Evolutionary conservation across 2,113 vertebrate genomes (phyloP).

Genomic region (Melanotaenia duboulayi): DNA sequence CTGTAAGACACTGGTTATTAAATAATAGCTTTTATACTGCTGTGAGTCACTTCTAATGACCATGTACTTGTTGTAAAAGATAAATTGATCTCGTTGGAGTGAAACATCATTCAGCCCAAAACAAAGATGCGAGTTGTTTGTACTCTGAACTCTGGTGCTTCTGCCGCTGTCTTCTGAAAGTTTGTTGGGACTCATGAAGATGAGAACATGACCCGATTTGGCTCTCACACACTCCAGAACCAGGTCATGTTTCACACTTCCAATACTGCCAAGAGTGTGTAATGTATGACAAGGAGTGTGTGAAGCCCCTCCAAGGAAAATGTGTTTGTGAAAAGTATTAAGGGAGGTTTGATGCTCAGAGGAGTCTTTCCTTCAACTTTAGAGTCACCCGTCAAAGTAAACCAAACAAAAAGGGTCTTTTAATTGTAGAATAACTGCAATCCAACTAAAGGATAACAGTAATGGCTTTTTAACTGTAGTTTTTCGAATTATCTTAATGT

Average conservation of each 20-base stretch:
- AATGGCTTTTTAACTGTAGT: conserved; percentile 80
- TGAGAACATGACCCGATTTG: conserved; percentile 60
- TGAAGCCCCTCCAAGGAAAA: conserved; percentile 55
- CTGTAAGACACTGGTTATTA: conserved; percentile 72
- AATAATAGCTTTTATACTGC: conserved; percentile 74
- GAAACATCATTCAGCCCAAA: conserved; percentile 66
- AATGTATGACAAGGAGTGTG: conserved; percentile 60
- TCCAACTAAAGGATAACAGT: conserved; percentile 75
- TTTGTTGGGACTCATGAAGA: conserved; percentile 46
- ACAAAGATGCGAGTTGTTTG: conserved; percentile 58
- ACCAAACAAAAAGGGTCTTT: conserved; percentile 75
- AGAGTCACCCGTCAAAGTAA: conserved; percentile 70
- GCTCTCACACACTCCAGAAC: conserved; percentile 44
- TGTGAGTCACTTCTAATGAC: conserved; percentile 66
- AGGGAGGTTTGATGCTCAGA: conserved; percentile 38
- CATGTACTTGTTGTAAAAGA: conserved; percentile 60
- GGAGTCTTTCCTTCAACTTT: conserved; percentile 56
- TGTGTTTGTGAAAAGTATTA: conserved; percentile 63
- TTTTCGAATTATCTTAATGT: conserved; percentile 75
- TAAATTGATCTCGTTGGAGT: conserved; percentile 52
- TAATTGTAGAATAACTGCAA: conserved; percentile 80
- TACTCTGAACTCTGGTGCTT: conserved; percentile 74
- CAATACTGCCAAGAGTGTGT: conserved; percentile 80
- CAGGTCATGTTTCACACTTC: conserved; percentile 75
- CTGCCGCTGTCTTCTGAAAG: conserved; percentile 70